A percentile compares a stretch with the other conserved stretches of the same genome.
Evolutionary conservation across 2,113 vertebrate species (phyloP).

Genomic region (Gallinago media): DNA sequence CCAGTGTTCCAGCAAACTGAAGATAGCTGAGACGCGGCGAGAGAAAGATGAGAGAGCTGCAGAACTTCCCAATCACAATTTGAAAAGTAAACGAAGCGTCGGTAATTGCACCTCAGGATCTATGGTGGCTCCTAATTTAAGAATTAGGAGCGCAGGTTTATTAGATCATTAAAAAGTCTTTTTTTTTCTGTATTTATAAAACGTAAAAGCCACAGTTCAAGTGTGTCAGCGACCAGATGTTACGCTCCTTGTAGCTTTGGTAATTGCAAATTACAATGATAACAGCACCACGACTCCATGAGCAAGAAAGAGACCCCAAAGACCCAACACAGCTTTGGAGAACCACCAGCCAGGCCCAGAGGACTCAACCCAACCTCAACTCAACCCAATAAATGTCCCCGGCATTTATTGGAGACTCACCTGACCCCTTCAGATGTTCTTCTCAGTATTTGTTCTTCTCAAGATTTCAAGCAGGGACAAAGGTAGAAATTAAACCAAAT

Average conservation of each 20-base stretch:
- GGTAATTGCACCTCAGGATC: neutral
- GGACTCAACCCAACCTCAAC: neutral
- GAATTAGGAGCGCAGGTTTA: neutral
- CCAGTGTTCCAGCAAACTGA: neutral
- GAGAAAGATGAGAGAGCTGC: neutral
- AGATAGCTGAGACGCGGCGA: neutral
- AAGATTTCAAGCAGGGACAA: neutral
- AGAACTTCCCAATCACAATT: neutral
- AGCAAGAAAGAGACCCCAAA: neutral
- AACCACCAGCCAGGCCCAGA: neutral
- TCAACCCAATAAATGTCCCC: too few species aligned
- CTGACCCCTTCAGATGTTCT: neutral
- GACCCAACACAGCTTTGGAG: neutral
- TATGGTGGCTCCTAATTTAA: neutral
- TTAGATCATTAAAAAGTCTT: rapidly evolving
- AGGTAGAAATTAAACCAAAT: neutral
- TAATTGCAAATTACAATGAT: neutral
- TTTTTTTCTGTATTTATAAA: neutral
- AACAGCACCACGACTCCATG: neutral
- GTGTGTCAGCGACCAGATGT: neutral
- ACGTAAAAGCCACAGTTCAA: neutral
- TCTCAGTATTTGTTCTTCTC: neutral
- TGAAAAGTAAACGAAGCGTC: neutral
- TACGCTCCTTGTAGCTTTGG: neutral
- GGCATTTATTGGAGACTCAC: neutral